Evolutionary conservation across 2,888 invertebrate species (phyloP), one percentile per base, ranked within the genome.

Genomic region (Drosophila fungiperda): DNA sequence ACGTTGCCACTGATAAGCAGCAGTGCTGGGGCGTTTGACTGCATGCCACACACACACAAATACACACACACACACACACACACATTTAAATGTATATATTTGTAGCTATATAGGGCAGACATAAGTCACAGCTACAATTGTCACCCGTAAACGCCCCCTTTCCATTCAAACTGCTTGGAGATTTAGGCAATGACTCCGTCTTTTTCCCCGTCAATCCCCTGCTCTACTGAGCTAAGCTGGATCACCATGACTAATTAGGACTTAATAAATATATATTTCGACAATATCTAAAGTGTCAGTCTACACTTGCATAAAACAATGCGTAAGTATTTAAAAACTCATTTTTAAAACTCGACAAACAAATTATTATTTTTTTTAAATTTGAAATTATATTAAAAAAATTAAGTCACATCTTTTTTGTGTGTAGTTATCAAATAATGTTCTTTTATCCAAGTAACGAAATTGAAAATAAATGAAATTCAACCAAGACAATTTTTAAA

Each of bases 231-330:
- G 36, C 32, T 32, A 29, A 68, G 50, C 40, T 48, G 45, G 33
- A 58, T 49, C 55, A 60, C 71, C 76, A 72, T 78, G 87, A 80
- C 87, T 89, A 86, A 89, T 86, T 87, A 78, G 80, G 53, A 52
- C 64, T 73, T 69, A 67, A 78, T 81, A 76, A 59, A 75, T 80
- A 65, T 80, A 63, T 26, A 38, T 67, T 57, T 54, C 50, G 66
- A 55, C 33, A 50, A 55, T 54, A 53, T 33, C 20, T 61, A 33
- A 40, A 33, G 36, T 42, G 63, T 12, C 12, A n/a, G 48, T 29
- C 48, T 42, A 72, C 53, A 57, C 36, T 26, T 38, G 36, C 17
- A 54, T 2, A 36, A 35, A 54, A 20, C 17, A 23, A 9, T 54
- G 54, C 26, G 3, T n/a, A 32, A 17, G 50, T 32, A 26, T 49